Evolutionary conservation across 2,113 vertebrate genomes (phyloP), one percentile per base, ranked within the genome.

Genomic region (Chloroceryle aenea): DNA sequence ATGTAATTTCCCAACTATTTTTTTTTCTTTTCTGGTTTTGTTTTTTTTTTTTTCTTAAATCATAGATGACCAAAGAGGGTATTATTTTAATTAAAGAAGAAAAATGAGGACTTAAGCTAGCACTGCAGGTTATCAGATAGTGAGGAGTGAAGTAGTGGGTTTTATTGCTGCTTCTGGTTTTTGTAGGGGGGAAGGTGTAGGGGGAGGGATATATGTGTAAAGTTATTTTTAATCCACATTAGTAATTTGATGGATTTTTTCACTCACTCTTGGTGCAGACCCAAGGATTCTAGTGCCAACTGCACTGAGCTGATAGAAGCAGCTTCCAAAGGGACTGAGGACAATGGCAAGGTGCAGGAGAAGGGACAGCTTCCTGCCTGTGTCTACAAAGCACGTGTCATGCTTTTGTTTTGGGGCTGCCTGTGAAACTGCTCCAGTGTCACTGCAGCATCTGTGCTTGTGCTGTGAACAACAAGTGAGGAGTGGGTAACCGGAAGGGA

Each of bases 221-320:
- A 94, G 66, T 97, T 97, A 96, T 97, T 98, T 97, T 96, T 97
- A 97, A 95, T 95, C 88, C 90, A 96, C 71, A 45, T 94, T 96
- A 93, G 76, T 59, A 92, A 88, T 21, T 26, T 95, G 77, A 95
- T 96, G 93, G 92, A 94, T 97, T 97, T 97, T 97, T 97, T 93
- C 67, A 71, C 64, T 97, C 17, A 3, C 4, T 26, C 26, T 27
- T 93, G 85, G 85, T 50, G 9, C 63, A 75, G 50, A 59, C 20
- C 90, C 85, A 92, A 67, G 40, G 34, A 83, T 80, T 58, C 34
- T 30, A 50, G 34, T 63, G 56, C 61, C 14, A 8, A 20, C 30
- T 8, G 2, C 4, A 12, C 72, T 85, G 64, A 93, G 56, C 48
- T 90, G 92, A 95, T 96, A 73, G 84, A 94, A 96, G 29, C 23